These are phyloP conservation scores for Drosophila sordidula DNA, from an alignment of 2,888 invertebrate species.

Conservation along the genomic window DNA sequence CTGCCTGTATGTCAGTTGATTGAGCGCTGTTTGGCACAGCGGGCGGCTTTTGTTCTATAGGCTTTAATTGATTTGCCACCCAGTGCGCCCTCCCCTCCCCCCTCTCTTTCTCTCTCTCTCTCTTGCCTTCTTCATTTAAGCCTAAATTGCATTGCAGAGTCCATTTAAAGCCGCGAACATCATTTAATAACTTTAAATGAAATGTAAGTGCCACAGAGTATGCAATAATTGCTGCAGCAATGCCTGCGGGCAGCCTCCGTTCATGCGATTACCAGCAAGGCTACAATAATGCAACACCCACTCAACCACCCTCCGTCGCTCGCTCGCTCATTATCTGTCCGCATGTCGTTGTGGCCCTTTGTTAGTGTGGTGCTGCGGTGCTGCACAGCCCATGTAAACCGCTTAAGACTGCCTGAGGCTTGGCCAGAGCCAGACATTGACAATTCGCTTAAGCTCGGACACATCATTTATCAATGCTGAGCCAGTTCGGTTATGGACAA, in stretches of 20 bases:
- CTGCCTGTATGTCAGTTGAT: slow-evolving; percentile 60
- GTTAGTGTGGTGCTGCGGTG: neutral
- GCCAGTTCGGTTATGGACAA: slow-evolving; percentile 34
- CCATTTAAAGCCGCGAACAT: slow-evolving; percentile 46
- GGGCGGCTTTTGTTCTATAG: slow-evolving; percentile 60
- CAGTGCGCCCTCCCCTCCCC: slow-evolving; percentile 2
- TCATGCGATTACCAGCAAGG: slow-evolving; percentile 37
- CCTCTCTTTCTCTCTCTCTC: too few relatives aligned
- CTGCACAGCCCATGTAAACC: slow-evolving; percentile 6
- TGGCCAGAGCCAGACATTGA: slow-evolving; percentile 25
- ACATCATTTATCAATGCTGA: slow-evolving; percentile 51
- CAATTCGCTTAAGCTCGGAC: slow-evolving; percentile 30
- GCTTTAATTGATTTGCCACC: slow-evolving; percentile 72
- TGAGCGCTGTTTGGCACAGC: slow-evolving; percentile 59
- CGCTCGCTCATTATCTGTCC: neutral
- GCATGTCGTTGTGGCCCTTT: slow-evolving; percentile 17
- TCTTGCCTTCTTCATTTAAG: neutral
- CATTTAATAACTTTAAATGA: slow-evolving; percentile 73
- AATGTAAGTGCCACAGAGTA: slow-evolving; percentile 71
- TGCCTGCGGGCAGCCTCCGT: slow-evolving; percentile 32
- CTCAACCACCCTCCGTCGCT: slow-evolving; percentile 6
- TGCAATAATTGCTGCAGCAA: slow-evolving; percentile 68
- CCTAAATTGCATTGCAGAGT: slow-evolving; percentile 39
- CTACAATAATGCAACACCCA: slow-evolving; percentile 34
- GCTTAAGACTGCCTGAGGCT: slow-evolving; percentile 38